Conservation (phyloP, 92 coral and sea anemone genomes). For the Diadumene lineata region DNA sequence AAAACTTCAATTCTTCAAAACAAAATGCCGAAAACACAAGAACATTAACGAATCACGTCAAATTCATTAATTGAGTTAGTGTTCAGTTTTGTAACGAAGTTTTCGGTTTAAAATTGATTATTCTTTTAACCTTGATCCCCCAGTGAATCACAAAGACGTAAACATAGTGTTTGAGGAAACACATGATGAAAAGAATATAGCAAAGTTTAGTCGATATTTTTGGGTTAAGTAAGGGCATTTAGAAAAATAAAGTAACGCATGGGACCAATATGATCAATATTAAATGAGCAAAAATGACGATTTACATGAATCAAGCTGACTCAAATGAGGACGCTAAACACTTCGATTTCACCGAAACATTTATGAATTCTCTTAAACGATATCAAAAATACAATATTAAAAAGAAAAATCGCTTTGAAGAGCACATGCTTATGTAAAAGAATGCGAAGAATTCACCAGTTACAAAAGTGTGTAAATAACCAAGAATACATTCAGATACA, state of each 20-base stretch:
- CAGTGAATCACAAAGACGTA: too few species aligned
- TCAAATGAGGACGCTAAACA: constrained; percentile 11
- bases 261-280: constrained; percentile 11
- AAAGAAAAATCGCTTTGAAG: neutral
- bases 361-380: neutral
- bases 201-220: too few species aligned
- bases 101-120: neutral
- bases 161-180: too few species aligned
- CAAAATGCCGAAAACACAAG: neutral
- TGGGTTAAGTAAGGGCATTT: neutral
- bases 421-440: constrained; percentile 6
- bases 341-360: constrained; percentile 6
- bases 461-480: neutral
- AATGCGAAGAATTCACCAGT: constrained; percentile 13
- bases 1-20: neutral
- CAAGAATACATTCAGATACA: neutral
- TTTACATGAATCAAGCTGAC: constrained; percentile 3
- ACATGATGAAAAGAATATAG: too few species aligned
- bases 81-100: too few species aligned
- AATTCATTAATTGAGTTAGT: neutral
- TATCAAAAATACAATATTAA: constrained; percentile 3
- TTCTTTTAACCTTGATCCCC: neutral
- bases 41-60: neutral
- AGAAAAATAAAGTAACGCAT: neutral
- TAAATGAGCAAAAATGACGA: constrained; percentile 13